Percentiles rank a stretch among this genome's conserved stretches.
Evolutionary conservation across 1,140 invertebrate genomes (phyloP).

Genomic region (Meloidogyne hapla): DNA sequence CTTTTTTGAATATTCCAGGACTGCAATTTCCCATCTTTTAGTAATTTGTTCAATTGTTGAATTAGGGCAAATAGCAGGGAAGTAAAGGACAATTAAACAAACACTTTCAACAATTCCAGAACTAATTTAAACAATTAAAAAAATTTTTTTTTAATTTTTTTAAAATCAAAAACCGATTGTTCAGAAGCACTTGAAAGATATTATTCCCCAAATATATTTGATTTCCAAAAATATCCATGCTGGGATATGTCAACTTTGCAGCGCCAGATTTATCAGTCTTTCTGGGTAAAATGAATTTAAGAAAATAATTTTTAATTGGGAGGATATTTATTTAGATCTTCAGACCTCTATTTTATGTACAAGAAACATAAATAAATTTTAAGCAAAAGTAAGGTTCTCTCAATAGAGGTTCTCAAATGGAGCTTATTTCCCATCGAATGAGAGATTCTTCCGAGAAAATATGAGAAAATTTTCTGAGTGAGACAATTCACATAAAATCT

Average conservation of each 20-base stretch:
- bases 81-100: slow-evolving; percentile 56
- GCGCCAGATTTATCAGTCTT: neutral
- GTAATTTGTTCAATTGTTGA: slow-evolving; percentile 48
- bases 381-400: no score
- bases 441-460: no score
- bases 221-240: slow-evolving; percentile 59
- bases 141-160: no score
- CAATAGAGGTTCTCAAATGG: no score
- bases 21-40: slow-evolving; percentile 60
- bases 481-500: no score
- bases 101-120: slow-evolving; percentile 40
- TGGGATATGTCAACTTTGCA: slow-evolving; percentile 58
- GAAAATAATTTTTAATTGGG: no score
- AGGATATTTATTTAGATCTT: no score
- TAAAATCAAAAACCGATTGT: slow-evolving; percentile 47
- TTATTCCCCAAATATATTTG: slow-evolving; percentile 59
- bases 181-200: slow-evolving; percentile 58
- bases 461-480: no score
- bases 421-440: no score
- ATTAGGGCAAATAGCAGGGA: slow-evolving; percentile 59
- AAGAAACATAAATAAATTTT: no score
- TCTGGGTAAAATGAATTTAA: no score
- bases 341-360: no score
- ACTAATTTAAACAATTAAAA: slow-evolving; percentile 1
- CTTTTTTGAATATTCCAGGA: slow-evolving; percentile 51